These are phyloP conservation scores for Phytoseiulus persimilis DNA, from an alignment of 2,888 invertebrate genomes.

Conservation along the genomic window DNA sequence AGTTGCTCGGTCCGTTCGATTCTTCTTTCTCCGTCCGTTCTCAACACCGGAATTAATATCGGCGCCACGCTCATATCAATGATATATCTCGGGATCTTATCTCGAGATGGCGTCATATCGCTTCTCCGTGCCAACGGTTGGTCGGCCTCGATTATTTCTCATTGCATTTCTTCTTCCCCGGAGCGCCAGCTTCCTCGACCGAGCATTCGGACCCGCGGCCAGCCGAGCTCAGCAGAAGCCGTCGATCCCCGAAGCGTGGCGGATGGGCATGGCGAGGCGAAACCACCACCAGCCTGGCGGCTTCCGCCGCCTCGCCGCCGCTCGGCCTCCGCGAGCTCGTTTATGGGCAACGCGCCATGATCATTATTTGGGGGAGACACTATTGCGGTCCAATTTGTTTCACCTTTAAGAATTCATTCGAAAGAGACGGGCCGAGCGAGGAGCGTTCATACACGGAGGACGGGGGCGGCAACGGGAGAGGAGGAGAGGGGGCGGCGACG, in stretches of 20 bases:
- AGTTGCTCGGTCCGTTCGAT: not conserved
- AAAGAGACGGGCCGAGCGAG: not conserved
- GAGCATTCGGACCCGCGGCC: not conserved
- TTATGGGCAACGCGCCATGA: not conserved
- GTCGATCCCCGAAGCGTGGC: not conserved
- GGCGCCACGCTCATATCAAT: not conserved
- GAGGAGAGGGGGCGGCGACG: not conserved
- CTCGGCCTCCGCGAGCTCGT: not conserved
- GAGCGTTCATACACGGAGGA: not conserved
- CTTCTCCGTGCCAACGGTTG: not conserved
- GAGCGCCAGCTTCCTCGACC: not conserved
- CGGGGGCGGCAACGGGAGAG: not conserved
- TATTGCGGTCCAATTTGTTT: not conserved
- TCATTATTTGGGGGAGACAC: not conserved
- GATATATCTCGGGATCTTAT: not conserved
- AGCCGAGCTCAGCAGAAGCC: not conserved
- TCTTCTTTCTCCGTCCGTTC: not conserved
- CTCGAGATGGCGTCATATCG: not conserved
- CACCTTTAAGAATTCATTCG: not conserved
- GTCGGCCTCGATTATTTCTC: not conserved
- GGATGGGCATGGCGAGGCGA: not conserved
- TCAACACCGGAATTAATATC: conserved; percentile 5
- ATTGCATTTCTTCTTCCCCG: not conserved
- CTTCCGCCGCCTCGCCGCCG: not conserved
- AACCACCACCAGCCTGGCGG: not conserved